A percentile compares a stretch with the other conserved stretches of the same genome.
phyloP scores from a whole-genome alignment of 2,888 invertebrate genomes.

The Ecliptopera silaceata region DNA sequence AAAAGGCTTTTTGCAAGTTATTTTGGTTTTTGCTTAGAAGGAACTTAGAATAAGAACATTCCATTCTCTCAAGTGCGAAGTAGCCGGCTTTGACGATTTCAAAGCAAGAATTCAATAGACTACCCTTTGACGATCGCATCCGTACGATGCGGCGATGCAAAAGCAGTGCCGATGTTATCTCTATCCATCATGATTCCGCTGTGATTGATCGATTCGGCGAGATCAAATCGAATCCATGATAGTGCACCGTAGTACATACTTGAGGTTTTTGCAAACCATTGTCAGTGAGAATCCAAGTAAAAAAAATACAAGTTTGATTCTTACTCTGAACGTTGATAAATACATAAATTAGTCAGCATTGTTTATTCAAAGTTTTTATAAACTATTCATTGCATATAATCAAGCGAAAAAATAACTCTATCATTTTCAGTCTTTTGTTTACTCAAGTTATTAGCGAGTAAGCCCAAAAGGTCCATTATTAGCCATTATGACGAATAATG shows the following conservation, averaged over 20 bases:
- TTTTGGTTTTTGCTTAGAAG: too few species aligned
- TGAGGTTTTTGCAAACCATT: slow-evolving; percentile 17
- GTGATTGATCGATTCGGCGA: slow-evolving; percentile 25
- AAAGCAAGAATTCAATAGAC: background rate
- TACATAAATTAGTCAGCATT: too few species aligned
- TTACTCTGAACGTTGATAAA: too few species aligned
- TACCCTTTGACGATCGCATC: slow-evolving; percentile 25
- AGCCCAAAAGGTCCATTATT: slow-evolving; percentile 6
- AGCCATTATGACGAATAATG: slow-evolving; percentile 20
- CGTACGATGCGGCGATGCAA: slow-evolving; percentile 17
- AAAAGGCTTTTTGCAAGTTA: too few species aligned
- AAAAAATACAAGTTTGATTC: too few species aligned
- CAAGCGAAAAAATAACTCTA: too few species aligned
- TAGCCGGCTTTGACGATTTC: too few species aligned
- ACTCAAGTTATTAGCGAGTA: slow-evolving; percentile 8
- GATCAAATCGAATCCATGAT: slow-evolving; percentile 13
- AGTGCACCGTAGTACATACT: background rate
- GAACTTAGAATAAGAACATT: too few species aligned
- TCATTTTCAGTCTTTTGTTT: slow-evolving; percentile 1
- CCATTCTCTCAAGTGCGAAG: too few species aligned
- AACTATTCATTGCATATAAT: too few species aligned
- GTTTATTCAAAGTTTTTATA: too few species aligned
- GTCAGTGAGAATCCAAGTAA: too few species aligned
- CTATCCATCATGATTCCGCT: slow-evolving; percentile 27
- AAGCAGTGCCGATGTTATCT: slow-evolving; percentile 21